These are phyloP conservation scores for Triops longicaudatus DNA, from an alignment of 1,140 invertebrate species.

Conservation along the genomic window DNA sequence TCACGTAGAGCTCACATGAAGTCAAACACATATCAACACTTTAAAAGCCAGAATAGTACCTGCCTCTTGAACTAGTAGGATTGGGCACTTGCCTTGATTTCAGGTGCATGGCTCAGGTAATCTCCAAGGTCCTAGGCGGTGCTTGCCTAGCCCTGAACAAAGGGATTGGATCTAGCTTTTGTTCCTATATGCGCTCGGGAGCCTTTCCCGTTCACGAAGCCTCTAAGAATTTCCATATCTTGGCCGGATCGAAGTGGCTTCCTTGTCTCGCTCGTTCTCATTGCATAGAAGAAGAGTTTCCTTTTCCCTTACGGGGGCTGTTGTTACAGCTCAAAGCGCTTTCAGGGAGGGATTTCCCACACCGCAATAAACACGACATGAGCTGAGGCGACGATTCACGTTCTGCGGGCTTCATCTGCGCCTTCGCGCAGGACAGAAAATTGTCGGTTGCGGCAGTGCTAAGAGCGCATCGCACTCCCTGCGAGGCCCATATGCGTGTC, in stretches of 20 bases:
- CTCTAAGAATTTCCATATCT: slow-evolving; percentile 12
- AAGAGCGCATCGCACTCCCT: not conserved
- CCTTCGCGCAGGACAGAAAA: slow-evolving; percentile 1
- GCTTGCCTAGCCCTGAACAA: not conserved
- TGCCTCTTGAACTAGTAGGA: not conserved
- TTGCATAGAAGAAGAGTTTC: slow-evolving; percentile 9
- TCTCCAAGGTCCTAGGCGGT: not conserved
- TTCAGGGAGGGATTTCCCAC: slow-evolving; percentile 1
- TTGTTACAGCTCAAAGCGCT: not conserved
- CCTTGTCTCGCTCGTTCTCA: slow-evolving; percentile 4
- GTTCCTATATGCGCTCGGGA: not conserved
- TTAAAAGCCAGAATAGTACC: not conserved
- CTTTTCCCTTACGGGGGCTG: not conserved
- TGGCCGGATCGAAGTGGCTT: not conserved
- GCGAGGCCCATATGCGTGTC: not conserved
- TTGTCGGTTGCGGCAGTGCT: not conserved
- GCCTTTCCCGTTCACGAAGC: not conserved
- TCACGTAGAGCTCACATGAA: too few species aligned
- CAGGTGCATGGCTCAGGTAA: slow-evolving; percentile 10
- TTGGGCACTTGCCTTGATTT: slow-evolving; percentile 3
- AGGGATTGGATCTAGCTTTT: slow-evolving; percentile 6
- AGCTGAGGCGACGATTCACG: not conserved
- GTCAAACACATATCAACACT: not conserved
- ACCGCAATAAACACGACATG: not conserved
- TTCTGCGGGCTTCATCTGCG: not conserved